Conservation (phyloP, 2,797 vertebrate genomes). For the Leptatherina wallacei region DNA sequence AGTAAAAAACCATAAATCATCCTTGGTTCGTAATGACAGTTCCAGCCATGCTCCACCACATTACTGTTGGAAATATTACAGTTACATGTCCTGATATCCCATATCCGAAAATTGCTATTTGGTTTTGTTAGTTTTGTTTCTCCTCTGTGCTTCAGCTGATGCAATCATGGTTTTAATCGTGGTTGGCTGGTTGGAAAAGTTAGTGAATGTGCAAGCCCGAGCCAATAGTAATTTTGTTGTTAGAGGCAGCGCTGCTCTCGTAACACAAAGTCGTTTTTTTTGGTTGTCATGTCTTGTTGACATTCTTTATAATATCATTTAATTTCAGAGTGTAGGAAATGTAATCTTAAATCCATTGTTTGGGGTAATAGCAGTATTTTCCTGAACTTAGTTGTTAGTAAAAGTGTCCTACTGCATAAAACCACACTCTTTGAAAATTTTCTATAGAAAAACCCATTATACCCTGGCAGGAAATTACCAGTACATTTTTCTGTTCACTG, state of each 20-base stretch:
- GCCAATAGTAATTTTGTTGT: conserved; percentile 24
- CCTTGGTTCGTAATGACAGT: conserved; percentile 70
- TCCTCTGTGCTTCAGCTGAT: conserved; percentile 38
- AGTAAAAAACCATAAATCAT: conserved; percentile 77
- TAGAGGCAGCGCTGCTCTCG: conserved; percentile 14
- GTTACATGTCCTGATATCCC: conserved; percentile 58
- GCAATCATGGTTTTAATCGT: conserved; percentile 56
- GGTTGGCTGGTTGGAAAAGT: conserved; percentile 32
- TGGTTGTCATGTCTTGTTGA: not conserved
- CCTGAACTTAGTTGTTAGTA: too few species aligned
- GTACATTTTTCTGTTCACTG: too few species aligned
- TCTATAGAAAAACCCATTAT: too few species aligned
- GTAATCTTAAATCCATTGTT: not conserved
- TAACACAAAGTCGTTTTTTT: conserved; percentile 1
- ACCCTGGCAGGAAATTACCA: too few species aligned
- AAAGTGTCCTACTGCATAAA: too few species aligned
- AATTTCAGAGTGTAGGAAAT: not conserved
- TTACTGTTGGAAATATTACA: conserved; percentile 61
- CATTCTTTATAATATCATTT: not conserved
- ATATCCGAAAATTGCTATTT: conserved; percentile 44
- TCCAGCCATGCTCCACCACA: conserved; percentile 52
- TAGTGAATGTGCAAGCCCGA: conserved; percentile 16
- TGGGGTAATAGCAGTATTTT: too few species aligned
- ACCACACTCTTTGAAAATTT: too few species aligned
- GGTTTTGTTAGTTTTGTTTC: conserved; percentile 43